A percentile compares a stretch with the other conserved stretches of the same genome.
Conservation (phyloP, 2,888 invertebrate species). For the Mesorhabditis belari region DNA sequence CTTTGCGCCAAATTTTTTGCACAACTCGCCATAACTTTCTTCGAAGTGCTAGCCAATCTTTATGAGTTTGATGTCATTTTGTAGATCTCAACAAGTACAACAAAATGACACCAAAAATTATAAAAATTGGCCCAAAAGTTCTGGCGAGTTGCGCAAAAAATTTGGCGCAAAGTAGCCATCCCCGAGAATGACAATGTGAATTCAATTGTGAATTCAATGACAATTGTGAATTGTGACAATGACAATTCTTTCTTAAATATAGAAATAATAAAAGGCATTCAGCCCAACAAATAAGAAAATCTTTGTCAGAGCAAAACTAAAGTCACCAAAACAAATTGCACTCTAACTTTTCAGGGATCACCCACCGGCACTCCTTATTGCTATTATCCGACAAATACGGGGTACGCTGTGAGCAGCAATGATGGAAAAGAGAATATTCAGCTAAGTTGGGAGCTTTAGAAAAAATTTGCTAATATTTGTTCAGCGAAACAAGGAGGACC, state of each 20-base stretch:
- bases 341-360: conserved; percentile 3
- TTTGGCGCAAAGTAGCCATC: no score
- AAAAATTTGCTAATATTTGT: no score
- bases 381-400: conserved; percentile 19
- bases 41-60: no score
- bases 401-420: conserved; percentile 10
- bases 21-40: no score
- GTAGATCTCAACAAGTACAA: no score
- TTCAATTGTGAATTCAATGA: neutral
- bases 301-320: conserved; percentile 3
- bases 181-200: no score
- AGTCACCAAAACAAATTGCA: neutral
- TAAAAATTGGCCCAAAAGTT: no score
- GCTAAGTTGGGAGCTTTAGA: no score
- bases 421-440: conserved; percentile 10
- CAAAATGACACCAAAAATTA: no score
- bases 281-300: conserved; percentile 9
- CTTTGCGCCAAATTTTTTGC: no score
- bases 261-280: conserved; percentile 16
- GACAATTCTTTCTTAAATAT: conserved; percentile 3
- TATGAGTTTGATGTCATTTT: no score
- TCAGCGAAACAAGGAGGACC: neutral
- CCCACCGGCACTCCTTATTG: conserved; percentile 25
- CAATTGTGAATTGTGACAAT: neutral
- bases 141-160: no score